These are phyloP conservation scores for Philopotamus ludificatus DNA, from an alignment of 1,140 invertebrate genomes.

Conservation along the genomic window DNA sequence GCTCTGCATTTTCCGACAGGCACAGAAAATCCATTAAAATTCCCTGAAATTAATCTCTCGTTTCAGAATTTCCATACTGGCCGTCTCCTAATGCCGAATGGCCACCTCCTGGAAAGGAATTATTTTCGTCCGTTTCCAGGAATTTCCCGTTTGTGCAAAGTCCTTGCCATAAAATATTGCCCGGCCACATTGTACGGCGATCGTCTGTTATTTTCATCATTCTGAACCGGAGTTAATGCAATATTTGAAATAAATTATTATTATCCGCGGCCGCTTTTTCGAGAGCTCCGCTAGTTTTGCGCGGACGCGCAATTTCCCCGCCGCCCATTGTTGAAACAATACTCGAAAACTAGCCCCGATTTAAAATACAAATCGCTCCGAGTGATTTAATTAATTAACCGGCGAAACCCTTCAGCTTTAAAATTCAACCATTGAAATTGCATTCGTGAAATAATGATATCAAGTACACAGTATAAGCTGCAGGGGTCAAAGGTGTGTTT, in stretches of 20 bases:
- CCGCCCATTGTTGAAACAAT: too few species aligned
- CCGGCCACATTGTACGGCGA: neutral
- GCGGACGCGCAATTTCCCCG: too few species aligned
- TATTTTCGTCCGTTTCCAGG: slow-evolving; percentile 32
- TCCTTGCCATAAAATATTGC: slow-evolving; percentile 21
- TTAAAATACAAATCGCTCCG: too few species aligned
- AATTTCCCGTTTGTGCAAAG: slow-evolving; percentile 17
- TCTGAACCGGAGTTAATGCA: too few species aligned
- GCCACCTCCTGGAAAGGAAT: slow-evolving; percentile 26
- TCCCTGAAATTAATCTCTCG: slow-evolving; percentile 37
- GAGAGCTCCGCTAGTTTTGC: too few species aligned
- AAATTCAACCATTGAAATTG: neutral
- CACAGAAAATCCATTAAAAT: slow-evolving; percentile 36
- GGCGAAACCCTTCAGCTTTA: neutral
- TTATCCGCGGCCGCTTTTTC: too few species aligned
- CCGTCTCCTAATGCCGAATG: slow-evolving; percentile 32
- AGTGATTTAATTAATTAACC: too few species aligned
- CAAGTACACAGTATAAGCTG: neutral
- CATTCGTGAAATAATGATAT: slow-evolving; percentile 1
- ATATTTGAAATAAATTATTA: too few species aligned
- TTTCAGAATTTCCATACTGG: slow-evolving; percentile 29
- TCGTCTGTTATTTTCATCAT: slow-evolving; percentile 22
- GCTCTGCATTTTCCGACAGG: slow-evolving; percentile 23
- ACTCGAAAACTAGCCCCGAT: too few species aligned
- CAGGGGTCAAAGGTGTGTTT: slow-evolving; percentile 36